Conservation (phyloP, 1,140 invertebrate species). For the Meloidogyne hapla region DNA sequence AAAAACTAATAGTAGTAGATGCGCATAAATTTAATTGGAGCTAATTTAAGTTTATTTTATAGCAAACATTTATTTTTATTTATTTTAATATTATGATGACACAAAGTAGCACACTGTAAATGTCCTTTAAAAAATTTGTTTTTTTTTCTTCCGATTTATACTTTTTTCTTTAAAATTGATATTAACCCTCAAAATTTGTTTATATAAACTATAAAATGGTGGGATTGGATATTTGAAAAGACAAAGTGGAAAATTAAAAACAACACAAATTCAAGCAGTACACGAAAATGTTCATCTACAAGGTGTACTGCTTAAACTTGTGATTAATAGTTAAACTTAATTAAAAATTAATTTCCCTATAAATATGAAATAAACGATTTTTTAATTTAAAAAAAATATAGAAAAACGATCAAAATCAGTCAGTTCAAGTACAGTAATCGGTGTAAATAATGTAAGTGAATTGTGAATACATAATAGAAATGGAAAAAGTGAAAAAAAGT, state of each 20-base stretch:
- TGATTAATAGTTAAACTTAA: background rate
- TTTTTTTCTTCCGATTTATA: background rate
- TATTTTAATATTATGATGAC: too few relatives aligned
- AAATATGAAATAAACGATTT: too few relatives aligned
- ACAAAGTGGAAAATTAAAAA: background rate
- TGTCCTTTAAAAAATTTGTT: background rate
- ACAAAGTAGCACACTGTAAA: background rate
- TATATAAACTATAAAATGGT: background rate
- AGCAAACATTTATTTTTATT: background rate
- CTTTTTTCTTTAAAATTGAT: background rate
- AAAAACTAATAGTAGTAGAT: background rate
- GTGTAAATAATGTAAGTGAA: background rate
- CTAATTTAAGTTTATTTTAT: constrained; percentile 1
- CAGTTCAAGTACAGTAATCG: background rate
- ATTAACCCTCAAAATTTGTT: background rate
- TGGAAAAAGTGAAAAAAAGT: background rate
- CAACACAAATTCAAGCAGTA: background rate
- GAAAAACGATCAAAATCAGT: background rate
- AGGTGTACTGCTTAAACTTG: background rate
- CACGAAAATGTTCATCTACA: background rate
- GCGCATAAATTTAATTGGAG: background rate
- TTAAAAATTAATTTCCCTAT: background rate
- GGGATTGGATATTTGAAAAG: background rate
- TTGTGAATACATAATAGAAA: background rate
- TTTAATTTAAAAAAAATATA: background rate